Evolutionary conservation across 2,888 invertebrate genomes (phyloP), one percentile per base, ranked within the genome.

Genomic region (Melieria picta): DNA sequence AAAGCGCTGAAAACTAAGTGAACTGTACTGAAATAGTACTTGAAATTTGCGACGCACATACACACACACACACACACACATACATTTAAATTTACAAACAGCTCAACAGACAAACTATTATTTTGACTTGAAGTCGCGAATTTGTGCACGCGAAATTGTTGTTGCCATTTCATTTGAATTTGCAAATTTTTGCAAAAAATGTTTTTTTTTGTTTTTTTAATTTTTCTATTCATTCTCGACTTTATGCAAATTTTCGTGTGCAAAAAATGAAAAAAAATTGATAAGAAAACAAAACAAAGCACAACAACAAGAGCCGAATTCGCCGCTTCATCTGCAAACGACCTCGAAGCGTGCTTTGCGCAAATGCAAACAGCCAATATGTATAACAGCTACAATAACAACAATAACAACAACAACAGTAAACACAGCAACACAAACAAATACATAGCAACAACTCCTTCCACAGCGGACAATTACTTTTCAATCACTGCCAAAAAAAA

Each of bases 381-480:
- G 11, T 43, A 60, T 6, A 45, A 47, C 7, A 11, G 0, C 11
- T 46, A 30, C 16, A 62, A 30, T 3, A 57, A 16, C 11, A 66
- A 42, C 5, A 66, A 5, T 50, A 60, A 52, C 13, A 65, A 13
- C 13, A 62, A 30, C 63, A 63, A 48, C 47, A 13, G 45, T 62
- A 65, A 46, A n/a, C 52, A 13, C 30, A 69, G 57, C 45, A n/a
- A 50, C 56, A 47, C 13, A n/a, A 56, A 57, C 56, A 65, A 65
- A 55, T n/a, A n/a, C n/a, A n/a, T 61, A 65, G 67, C 30, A 52
- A 72, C 50, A 64, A 63, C 72, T 47, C 63, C 72, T 60, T 57
- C 61, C 47, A 50, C 69, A 60, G 50, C 52, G 65, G 58, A 71
- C 71, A 73, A 70, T 73, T 73, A 71, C 73, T 73, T 73, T 73